A percentile compares a stretch with the other conserved stretches of the same genome.
These are phyloP conservation scores for Lagopus leucura DNA, from an alignment of 2,113 vertebrate species.

Conservation along the genomic window DNA sequence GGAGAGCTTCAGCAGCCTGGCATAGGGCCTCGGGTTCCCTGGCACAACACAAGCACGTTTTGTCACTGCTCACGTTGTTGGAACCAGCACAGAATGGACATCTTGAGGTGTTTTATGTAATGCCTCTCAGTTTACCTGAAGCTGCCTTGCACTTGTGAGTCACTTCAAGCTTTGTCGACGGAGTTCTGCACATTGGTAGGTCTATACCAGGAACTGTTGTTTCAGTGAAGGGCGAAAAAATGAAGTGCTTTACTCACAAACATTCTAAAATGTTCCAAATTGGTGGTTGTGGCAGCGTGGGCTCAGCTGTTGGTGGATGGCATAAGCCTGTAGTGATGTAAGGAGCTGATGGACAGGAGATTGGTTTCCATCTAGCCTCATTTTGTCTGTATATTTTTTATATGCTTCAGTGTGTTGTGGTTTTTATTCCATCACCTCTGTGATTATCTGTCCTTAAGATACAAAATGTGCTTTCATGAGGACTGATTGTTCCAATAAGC, in stretches of 20 bases:
- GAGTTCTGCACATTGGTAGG: neutral
- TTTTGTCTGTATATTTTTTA: neutral
- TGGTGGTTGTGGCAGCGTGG: neutral
- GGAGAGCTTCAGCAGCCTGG: neutral
- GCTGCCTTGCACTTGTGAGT: neutral
- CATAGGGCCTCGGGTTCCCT: neutral
- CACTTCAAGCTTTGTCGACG: neutral
- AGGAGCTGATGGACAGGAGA: neutral
- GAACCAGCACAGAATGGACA: neutral
- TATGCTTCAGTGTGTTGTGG: neutral
- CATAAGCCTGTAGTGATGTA: neutral
- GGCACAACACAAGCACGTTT: neutral
- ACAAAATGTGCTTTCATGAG: neutral
- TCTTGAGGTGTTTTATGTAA: conserved; percentile 1
- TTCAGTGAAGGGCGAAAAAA: neutral
- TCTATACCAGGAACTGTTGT: neutral
- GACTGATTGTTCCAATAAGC: conserved; percentile 38
- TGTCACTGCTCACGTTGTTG: neutral
- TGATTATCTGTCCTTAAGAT: conserved; percentile 4
- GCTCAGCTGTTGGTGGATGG: conserved; percentile 33
- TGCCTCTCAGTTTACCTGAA: neutral
- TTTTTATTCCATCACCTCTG: conserved; percentile 4
- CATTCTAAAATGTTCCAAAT: neutral
- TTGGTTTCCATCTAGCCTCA: neutral
- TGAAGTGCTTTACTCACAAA: conserved; percentile 3